Percentiles rank a stretch among this genome's conserved stretches.
These are phyloP conservation scores for Martes martes DNA, from an alignment of 2,113 vertebrate genomes.

Conservation along the genomic window DNA sequence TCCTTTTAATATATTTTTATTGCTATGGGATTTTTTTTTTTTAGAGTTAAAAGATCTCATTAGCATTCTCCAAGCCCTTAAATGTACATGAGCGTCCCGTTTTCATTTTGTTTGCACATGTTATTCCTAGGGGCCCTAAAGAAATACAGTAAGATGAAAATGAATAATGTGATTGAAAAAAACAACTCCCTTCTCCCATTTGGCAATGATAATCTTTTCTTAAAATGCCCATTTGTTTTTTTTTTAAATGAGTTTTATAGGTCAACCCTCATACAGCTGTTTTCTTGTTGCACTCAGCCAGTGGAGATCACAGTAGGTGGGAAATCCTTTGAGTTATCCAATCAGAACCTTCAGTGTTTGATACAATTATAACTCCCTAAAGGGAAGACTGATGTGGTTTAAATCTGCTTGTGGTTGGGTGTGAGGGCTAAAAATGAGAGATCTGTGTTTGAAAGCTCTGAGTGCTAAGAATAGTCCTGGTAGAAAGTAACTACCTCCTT, in stretches of 20 bases:
- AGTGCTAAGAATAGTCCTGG: slow-evolving; percentile 44
- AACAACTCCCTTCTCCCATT: neutral
- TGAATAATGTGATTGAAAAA: slow-evolving; percentile 7
- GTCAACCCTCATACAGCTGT: slow-evolving; percentile 19
- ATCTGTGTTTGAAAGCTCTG: slow-evolving; percentile 53
- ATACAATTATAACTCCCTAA: slow-evolving; percentile 52
- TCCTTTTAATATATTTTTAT: slow-evolving; percentile 65
- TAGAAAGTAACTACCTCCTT: slow-evolving; percentile 51
- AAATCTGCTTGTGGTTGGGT: slow-evolving; percentile 32
- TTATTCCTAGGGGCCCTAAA: slow-evolving; percentile 31
- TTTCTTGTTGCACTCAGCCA: slow-evolving; percentile 56
- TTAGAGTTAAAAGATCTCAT: slow-evolving; percentile 68
- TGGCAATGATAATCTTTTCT: slow-evolving; percentile 16
- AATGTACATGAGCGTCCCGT: neutral
- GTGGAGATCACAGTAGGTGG: slow-evolving; percentile 52
- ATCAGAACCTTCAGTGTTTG: slow-evolving; percentile 57
- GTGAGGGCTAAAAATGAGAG: slow-evolving; percentile 40
- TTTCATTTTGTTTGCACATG: slow-evolving; percentile 58
- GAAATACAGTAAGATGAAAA: slow-evolving; percentile 37
- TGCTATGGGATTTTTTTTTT: slow-evolving; percentile 41
- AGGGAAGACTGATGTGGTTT: slow-evolving; percentile 41
- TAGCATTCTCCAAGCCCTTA: slow-evolving; percentile 51
- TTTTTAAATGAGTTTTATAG: slow-evolving; percentile 59
- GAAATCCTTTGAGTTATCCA: slow-evolving; percentile 62
- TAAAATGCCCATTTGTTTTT: slow-evolving; percentile 6